Base-by-base conservation (phyloP, 2,888 invertebrate species). In the Gibbula magus region DNA sequence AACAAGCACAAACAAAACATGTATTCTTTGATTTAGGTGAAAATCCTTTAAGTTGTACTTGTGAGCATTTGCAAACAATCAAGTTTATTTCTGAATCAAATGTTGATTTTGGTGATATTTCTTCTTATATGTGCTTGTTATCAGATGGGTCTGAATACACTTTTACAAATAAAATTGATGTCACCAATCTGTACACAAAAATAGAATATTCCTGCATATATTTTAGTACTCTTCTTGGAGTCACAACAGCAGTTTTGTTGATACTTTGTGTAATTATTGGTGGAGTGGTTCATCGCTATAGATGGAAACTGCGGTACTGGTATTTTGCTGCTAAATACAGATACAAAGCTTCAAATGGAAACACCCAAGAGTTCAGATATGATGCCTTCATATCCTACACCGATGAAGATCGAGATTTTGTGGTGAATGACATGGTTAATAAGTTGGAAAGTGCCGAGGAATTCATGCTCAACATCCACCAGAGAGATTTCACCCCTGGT, bases 401-500 rank as follows among this genome's bases (percentile, higher is more conserved):
- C 2, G 66, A 66, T 13, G 77, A 67, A 52, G 67, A 66, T 51
- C 13, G 51, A 13, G 29, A 22, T 2, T 77, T 66, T 45, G 77
- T 77, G 3, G n/a, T 25, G 1, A 52, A 29, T 29, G 52, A 66
- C 29, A 35, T 77, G 67, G 22, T 29, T 10, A n/a, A 16, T 8
- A 66, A 25, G 52, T 2, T 67, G 25, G 77, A 77, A 20, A n/a
- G 22, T 18, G 66, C 39, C 29, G 20, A n/a, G 18, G 53, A 61
- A 13, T 29, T 66, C 22, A 66, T 13, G 32, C 77, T 77, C 51
- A 54, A 35, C 52, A 80, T 81, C 70, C 83, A 85, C 75, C 53
- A 82, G 45, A 56, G 82, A 39, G 82, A 84, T 61, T 85, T 86
- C 70, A 56, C 79, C 25, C 76, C 78, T n/a, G 82, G 84, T 0